Conservation (phyloP, 2,888 invertebrate genomes). For the Chydorus sphaericus region DNA sequence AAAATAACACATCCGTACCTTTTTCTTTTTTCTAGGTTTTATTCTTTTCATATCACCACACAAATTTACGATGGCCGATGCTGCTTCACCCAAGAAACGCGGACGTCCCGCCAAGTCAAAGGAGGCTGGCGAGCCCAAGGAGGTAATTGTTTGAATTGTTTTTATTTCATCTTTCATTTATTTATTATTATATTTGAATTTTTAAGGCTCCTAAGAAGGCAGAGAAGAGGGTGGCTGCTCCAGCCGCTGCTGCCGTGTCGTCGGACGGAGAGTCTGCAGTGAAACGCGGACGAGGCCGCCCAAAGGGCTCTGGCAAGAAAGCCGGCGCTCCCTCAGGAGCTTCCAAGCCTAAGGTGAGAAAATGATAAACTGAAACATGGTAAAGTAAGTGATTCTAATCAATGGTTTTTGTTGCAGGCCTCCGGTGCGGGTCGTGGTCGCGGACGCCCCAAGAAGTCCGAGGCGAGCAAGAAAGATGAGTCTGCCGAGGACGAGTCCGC, state of each 20-base stretch:
- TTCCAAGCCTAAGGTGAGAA: slow-evolving; percentile 25
- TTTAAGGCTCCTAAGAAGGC: slow-evolving; percentile 21
- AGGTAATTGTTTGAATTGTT: neutral
- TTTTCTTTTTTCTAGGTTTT: slow-evolving; percentile 11
- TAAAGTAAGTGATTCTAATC: neutral
- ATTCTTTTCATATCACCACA: neutral
- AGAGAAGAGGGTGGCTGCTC: slow-evolving; percentile 22
- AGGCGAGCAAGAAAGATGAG: slow-evolving; percentile 12
- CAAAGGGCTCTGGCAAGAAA: slow-evolving; percentile 38
- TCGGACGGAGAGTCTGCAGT: slow-evolving; percentile 29
- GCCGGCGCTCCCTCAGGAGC: slow-evolving; percentile 20
- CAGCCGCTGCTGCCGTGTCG: slow-evolving; percentile 21
- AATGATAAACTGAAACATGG: neutral
- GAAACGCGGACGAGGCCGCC: slow-evolving; percentile 40
- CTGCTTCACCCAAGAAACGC: slow-evolving; percentile 21
- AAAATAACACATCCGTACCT: neutral
- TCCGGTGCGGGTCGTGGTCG: slow-evolving; percentile 27
- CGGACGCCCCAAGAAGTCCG: slow-evolving; percentile 31
- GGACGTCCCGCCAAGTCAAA: slow-evolving; percentile 20
- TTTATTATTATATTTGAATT: neutral
- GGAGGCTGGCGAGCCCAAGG: slow-evolving; percentile 10
- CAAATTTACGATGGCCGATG: slow-evolving; percentile 19
- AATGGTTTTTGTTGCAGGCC: slow-evolving; percentile 18
- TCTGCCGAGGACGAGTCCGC: slow-evolving; percentile 12
- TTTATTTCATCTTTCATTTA: neutral